Evolutionary conservation across 2,888 invertebrate species (phyloP).

Genomic region (Sipha maydis): DNA sequence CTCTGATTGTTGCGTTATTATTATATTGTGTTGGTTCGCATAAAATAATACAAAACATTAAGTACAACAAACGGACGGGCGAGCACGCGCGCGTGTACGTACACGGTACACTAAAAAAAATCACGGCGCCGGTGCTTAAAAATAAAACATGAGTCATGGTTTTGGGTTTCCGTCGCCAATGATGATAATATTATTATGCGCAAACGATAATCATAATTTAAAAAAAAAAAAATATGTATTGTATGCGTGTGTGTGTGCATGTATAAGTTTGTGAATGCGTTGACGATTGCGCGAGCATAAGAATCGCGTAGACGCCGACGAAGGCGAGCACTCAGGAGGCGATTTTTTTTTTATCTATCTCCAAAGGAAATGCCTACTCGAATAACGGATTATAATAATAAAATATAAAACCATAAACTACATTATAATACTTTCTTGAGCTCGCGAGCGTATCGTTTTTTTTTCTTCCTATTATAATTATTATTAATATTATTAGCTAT

Average conservation of each 20-base stretch:
- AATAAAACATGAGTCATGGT: slow-evolving; percentile 51
- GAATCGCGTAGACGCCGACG: slow-evolving; percentile 16
- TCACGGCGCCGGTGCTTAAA: slow-evolving; percentile 22
- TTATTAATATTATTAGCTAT: not conserved
- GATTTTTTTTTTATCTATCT: slow-evolving; percentile 27
- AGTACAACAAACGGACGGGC: not conserved
- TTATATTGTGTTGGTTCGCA: not conserved
- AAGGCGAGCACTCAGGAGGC: not conserved
- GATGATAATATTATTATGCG: slow-evolving; percentile 9
- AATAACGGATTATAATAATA: slow-evolving; percentile 45
- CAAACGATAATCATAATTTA: slow-evolving; percentile 2
- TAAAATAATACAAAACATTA: not conserved
- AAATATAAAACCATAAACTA: not conserved
- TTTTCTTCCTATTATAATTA: not conserved
- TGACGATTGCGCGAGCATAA: not conserved
- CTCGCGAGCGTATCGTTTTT: not conserved
- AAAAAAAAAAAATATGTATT: too few species aligned
- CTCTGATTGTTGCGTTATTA: not conserved
- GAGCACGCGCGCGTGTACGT: not conserved
- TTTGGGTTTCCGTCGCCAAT: slow-evolving; percentile 28
- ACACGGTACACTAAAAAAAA: slow-evolving; percentile 3
- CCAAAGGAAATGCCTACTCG: slow-evolving; percentile 56
- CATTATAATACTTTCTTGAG: not conserved
- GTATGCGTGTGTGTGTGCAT: too few species aligned
- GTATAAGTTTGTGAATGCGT: too few species aligned